Percentiles rank a stretch among this genome's conserved stretches.
Evolutionary conservation across 2,888 invertebrate species (phyloP).

Genomic region (Erebia epiphron): DNA sequence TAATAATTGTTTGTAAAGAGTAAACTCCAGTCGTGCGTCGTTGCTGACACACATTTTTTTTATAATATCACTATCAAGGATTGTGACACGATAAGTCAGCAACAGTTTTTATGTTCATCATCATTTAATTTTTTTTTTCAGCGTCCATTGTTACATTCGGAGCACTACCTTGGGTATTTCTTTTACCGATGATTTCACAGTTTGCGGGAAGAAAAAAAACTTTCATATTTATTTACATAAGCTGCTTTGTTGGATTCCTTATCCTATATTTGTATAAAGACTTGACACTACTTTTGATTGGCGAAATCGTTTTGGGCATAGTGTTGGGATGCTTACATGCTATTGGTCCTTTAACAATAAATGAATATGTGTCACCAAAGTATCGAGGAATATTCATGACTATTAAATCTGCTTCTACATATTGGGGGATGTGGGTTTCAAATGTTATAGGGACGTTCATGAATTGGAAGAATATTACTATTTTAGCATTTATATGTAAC

Average conservation of each 20-base stretch:
- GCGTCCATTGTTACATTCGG: conserved; percentile 41
- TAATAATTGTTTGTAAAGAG: no score
- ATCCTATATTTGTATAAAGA: conserved; percentile 53
- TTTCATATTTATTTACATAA: conserved; percentile 36
- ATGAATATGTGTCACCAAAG: conserved; percentile 55
- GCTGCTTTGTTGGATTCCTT: conserved; percentile 48
- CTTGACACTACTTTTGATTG: conserved; percentile 50
- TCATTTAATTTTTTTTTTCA: conserved; percentile 40
- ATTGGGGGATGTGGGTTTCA: conserved; percentile 60
- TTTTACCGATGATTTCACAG: conserved; percentile 44
- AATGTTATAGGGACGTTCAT: conserved; percentile 57
- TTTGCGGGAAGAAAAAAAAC: conserved; percentile 46
- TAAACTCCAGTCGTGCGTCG: no score
- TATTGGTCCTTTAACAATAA: conserved; percentile 52
- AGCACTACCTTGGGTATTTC: conserved; percentile 46
- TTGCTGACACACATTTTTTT: no score
- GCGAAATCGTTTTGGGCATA: conserved; percentile 53
- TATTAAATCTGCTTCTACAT: conserved; percentile 55
- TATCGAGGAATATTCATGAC: conserved; percentile 58
- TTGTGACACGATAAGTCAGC: neutral
- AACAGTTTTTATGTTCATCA: neutral
- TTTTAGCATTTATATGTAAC: conserved; percentile 20
- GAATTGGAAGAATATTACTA: conserved; percentile 35
- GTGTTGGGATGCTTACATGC: conserved; percentile 53
- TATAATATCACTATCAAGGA: neutral